Base-by-base conservation (phyloP, 2,797 vertebrate genomes). In the Stomatorhinus walkeri region DNA sequence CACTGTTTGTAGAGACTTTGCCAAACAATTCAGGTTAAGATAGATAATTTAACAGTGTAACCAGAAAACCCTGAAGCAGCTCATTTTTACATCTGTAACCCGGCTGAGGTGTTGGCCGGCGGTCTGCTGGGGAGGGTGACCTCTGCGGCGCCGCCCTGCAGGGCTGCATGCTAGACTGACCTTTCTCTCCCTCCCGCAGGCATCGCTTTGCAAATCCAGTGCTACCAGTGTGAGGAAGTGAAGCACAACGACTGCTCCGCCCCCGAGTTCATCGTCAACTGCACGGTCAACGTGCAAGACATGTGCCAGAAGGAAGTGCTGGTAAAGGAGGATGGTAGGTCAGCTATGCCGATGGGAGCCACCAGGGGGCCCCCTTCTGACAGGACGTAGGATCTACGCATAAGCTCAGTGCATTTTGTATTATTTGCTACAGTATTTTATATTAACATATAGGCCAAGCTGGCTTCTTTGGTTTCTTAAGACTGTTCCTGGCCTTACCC, bases 271-370 rank as follows among this genome's bases (percentile, higher is more conserved):
- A 96, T 99, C 0, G 98, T 99, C 89, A 99, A 99, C 93, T 99
- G 98, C 93, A 99, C 98, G 0, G 97, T 99, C 92, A 99, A 99
- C 0, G 98, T 99, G 3, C 98, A 99, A 95, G 97, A 99, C 93
- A 98, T 97, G 95, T 99, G 98, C 92, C 98, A 99, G 95, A 98
- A 98, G 92, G 98, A 99, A 95, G 97, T 99, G 49, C 96, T 99
- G 95, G 96, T 99, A 90, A 97, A 97, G 94, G 96, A 97, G 79
- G 96, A 98, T 1, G 98, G 98, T 99, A 93, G 95, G 96, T 87
- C 46, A 56, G 48, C 4, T n/a, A 10, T 6, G 36, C 24, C 12
- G 0, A 7, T 43, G 6, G 16, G 19, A n/a, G n/a, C 56, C 86
- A 87, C 43, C 59, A 85, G 81, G 46, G 81, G 81, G 81, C 81